A percentile compares a stretch with the other conserved stretches of the same genome.
Conservation (phyloP, 1,140 invertebrate genomes). For the Coboldia fuscipes region DNA sequence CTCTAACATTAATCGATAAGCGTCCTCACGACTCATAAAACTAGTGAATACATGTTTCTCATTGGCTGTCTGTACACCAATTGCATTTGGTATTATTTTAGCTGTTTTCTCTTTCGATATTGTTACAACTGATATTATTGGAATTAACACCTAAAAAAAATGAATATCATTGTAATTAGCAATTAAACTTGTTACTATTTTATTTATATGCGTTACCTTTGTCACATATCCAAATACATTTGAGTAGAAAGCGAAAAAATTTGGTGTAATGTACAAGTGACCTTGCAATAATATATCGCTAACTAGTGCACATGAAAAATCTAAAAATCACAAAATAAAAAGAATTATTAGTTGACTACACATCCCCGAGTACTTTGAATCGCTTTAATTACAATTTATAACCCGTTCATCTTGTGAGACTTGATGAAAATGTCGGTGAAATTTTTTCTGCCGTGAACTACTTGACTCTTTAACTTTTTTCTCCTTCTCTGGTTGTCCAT, state of each 20-base stretch:
- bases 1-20: slow-evolving; percentile 62
- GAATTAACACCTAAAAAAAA: slow-evolving; percentile 47
- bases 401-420: slow-evolving; percentile 53
- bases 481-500: slow-evolving; percentile 17
- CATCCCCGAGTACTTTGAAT: not conserved
- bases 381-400: slow-evolving; percentile 43
- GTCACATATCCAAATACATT: slow-evolving; percentile 86
- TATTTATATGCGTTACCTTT: slow-evolving; percentile 35
- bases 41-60: slow-evolving; percentile 81
- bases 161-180: not conserved
- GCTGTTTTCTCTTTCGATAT: slow-evolving; percentile 83
- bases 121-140: slow-evolving; percentile 53
- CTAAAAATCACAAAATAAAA: slow-evolving; percentile 32
- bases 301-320: slow-evolving; percentile 80
- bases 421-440: slow-evolving; percentile 47
- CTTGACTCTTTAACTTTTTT: slow-evolving; percentile 31
- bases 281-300: slow-evolving; percentile 83
- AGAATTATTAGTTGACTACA: not conserved
- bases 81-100: slow-evolving; percentile 74
- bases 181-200: not conserved
- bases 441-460: slow-evolving; percentile 49
- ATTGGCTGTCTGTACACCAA: slow-evolving; percentile 60
- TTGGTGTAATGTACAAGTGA: slow-evolving; percentile 77
- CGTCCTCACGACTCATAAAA: slow-evolving; percentile 66
- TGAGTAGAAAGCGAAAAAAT: slow-evolving; percentile 88